phyloP scores from a whole-genome alignment of 1,140 invertebrate species.

The Formica selysi region DNA sequence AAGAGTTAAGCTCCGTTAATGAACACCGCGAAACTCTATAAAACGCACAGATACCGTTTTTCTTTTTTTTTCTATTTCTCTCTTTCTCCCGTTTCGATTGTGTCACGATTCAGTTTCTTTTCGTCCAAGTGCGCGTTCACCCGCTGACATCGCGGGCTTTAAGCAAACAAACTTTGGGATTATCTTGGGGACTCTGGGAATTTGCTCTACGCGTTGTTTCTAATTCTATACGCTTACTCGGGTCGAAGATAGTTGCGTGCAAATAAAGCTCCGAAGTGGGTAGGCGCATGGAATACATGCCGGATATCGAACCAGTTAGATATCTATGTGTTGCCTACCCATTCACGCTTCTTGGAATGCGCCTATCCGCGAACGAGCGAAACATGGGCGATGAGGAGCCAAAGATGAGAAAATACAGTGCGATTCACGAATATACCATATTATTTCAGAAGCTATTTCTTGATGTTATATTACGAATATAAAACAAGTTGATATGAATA shows the following conservation, averaged over 20 bases:
- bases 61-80: slow-evolving; percentile 2
- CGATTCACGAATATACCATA: background rate
- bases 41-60: slow-evolving; percentile 48
- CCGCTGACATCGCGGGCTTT: slow-evolving; percentile 39
- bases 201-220: slow-evolving; percentile 71
- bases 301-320: slow-evolving; percentile 55
- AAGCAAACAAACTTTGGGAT: slow-evolving; percentile 72
- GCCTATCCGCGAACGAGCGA: slow-evolving; percentile 26
- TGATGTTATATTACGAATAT: background rate
- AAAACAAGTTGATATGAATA: background rate
- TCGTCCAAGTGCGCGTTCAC: slow-evolving; percentile 24
- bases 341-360: slow-evolving; percentile 28
- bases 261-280: slow-evolving; percentile 63
- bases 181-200: slow-evolving; percentile 72
- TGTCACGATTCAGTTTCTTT: slow-evolving; percentile 47
- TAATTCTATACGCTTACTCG: slow-evolving; percentile 66
- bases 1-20: slow-evolving; percentile 63
- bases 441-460: background rate
- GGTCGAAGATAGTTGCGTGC: slow-evolving; percentile 65
- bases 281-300: slow-evolving; percentile 48
- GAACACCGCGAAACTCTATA: slow-evolving; percentile 68
- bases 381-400: background rate
- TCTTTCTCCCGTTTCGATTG: slow-evolving; percentile 26
- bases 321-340: slow-evolving; percentile 10
- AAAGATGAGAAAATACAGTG: background rate